These are phyloP conservation scores for Lathronympha strigana DNA, from an alignment of 2,888 invertebrate genomes.

Conservation along the genomic window DNA sequence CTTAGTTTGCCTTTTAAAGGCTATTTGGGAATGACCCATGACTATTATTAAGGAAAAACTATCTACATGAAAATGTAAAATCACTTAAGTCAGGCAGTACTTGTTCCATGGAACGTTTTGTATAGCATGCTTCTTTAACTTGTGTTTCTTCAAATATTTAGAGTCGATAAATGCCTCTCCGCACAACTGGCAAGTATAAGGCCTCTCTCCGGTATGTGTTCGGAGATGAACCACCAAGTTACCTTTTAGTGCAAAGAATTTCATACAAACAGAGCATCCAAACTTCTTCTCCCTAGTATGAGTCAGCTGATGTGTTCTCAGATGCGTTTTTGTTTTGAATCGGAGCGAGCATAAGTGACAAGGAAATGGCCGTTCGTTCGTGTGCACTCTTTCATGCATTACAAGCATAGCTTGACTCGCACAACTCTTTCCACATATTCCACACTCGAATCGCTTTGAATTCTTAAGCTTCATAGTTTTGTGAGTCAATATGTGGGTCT, in stretches of 20 bases:
- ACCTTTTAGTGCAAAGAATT: slow-evolving; percentile 80
- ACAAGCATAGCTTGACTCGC: slow-evolving; percentile 79
- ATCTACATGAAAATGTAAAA: slow-evolving; percentile 1
- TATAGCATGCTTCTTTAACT: slow-evolving; percentile 74
- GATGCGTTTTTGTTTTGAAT: slow-evolving; percentile 80
- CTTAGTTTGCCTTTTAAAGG: slow-evolving; percentile 7
- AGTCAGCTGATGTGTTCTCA: slow-evolving; percentile 78
- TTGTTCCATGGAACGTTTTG: slow-evolving; percentile 76
- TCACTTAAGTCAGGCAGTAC: slow-evolving; percentile 52
- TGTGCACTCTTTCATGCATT: slow-evolving; percentile 81
- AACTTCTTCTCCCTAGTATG: slow-evolving; percentile 81
- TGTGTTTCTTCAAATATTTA: slow-evolving; percentile 80
- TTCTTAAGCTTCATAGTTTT: slow-evolving; percentile 60
- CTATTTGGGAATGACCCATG: slow-evolving; percentile 1
- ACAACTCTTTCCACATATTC: slow-evolving; percentile 74
- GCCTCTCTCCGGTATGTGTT: slow-evolving; percentile 80
- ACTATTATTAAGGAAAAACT: not conserved
- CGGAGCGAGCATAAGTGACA: slow-evolving; percentile 74
- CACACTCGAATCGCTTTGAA: slow-evolving; percentile 72
- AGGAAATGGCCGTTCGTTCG: slow-evolving; percentile 77
- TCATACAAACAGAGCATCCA: slow-evolving; percentile 81
- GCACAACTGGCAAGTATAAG: slow-evolving; percentile 76
- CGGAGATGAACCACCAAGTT: slow-evolving; percentile 79
- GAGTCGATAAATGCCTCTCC: slow-evolving; percentile 81
- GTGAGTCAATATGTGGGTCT: slow-evolving; percentile 62